Conservation (phyloP, 2,113 vertebrate species). For the Natator depressus region DNA sequence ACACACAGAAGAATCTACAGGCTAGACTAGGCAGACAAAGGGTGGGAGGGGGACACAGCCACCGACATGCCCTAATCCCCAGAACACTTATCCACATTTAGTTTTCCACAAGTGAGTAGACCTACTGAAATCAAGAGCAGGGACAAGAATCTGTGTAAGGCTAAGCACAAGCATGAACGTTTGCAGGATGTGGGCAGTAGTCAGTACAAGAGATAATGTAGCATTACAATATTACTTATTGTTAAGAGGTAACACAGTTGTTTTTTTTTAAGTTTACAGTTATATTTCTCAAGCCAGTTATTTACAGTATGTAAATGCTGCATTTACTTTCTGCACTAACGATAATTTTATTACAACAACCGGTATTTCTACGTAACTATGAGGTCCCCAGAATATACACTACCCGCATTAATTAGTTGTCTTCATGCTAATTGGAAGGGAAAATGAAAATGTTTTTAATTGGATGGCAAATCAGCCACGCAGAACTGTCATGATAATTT, state of each 20-base stretch:
- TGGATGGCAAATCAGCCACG: slow-evolving; percentile 38
- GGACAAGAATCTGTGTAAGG: not conserved
- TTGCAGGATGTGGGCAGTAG: not conserved
- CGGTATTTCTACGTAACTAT: not conserved
- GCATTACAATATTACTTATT: not conserved
- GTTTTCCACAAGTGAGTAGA: not conserved
- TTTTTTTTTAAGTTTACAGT: not conserved
- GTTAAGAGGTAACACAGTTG: not conserved
- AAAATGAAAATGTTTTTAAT: slow-evolving; percentile 65
- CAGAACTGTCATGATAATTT: not conserved
- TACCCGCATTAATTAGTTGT: slow-evolving; percentile 46
- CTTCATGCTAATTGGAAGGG: slow-evolving; percentile 58
- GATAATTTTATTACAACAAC: not conserved
- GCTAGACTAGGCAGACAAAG: not conserved
- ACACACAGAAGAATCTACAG: not conserved
- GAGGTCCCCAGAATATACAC: rapidly evolving
- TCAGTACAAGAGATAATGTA: not conserved
- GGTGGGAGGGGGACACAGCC: rapidly evolving
- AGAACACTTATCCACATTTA: not conserved
- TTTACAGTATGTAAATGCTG: not conserved
- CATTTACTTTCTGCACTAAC: not conserved
- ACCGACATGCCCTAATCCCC: rapidly evolving
- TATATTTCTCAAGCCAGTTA: not conserved
- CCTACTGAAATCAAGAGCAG: not conserved
- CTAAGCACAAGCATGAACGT: not conserved